Conservation (phyloP, 2,113 vertebrate genomes). For the Vidua macroura region DNA sequence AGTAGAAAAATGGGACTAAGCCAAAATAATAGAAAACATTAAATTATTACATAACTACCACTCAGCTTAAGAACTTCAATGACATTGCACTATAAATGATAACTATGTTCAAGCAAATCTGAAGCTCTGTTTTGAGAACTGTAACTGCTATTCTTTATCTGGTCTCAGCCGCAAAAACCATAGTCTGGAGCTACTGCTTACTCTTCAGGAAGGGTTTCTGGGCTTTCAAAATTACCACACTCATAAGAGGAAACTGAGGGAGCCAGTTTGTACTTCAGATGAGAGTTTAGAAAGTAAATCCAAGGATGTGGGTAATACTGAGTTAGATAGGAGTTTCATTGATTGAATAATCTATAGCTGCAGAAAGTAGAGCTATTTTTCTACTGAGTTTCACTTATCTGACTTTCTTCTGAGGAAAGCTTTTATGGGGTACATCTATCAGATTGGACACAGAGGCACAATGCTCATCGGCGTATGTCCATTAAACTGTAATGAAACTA, state of each 20-base stretch:
- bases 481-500: slow-evolving; percentile 29
- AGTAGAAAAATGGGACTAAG: not conserved
- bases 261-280: not conserved
- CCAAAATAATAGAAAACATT: not conserved
- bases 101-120: not conserved
- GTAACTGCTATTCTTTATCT: not conserved
- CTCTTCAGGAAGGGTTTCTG: not conserved
- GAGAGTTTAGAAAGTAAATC: slow-evolving; percentile 33
- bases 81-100: not conserved
- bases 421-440: slow-evolving; percentile 59
- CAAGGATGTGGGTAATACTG: slow-evolving; percentile 25
- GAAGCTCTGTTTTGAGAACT: not conserved
- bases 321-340: slow-evolving; percentile 49
- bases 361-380: slow-evolving; percentile 57
- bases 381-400: slow-evolving; percentile 52
- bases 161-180: not conserved
- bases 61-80: not conserved
- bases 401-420: slow-evolving; percentile 46
- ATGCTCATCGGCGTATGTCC: not conserved
- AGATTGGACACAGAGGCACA: slow-evolving; percentile 29
- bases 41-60: not conserved
- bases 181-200: not conserved
- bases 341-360: slow-evolving; percentile 62
- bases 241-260: not conserved
- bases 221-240: not conserved